phyloP scores from a whole-genome alignment of 1,140 invertebrate species.

The Drosophila ercepeae region DNA sequence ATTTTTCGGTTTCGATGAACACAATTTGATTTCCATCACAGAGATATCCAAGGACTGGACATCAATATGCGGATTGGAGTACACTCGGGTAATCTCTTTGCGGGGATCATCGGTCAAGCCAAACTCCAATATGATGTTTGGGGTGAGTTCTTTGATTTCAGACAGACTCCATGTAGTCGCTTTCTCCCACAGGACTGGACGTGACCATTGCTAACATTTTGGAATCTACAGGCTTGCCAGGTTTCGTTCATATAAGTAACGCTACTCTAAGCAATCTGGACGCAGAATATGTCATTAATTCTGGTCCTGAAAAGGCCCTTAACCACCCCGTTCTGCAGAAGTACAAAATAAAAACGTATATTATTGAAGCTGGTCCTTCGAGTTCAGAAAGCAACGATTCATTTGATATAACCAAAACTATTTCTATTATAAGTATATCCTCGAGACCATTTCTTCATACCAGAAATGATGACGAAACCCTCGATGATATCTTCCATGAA shows the following conservation, averaged over 20 bases:
- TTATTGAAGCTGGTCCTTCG: constrained; percentile 84
- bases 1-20: too few relatives aligned
- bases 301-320: constrained; percentile 86
- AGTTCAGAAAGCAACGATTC: not conserved
- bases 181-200: constrained; percentile 85
- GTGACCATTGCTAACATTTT: constrained; percentile 97
- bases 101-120: constrained; percentile 94
- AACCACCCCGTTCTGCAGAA: constrained; percentile 88
- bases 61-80: constrained; percentile 99
- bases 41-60: constrained; percentile 89
- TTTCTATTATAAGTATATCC: not conserved
- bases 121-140: constrained; percentile 99
- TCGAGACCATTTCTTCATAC: not conserved
- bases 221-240: constrained; percentile 95
- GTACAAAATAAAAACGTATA: constrained; percentile 89
- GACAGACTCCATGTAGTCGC: not conserved
- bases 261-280: constrained; percentile 89
- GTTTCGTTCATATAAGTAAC: constrained; percentile 93
- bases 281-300: constrained; percentile 80
- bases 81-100: constrained; percentile 95
- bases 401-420: too few relatives aligned
- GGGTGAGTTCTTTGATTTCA: constrained; percentile 85
- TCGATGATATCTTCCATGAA: not conserved
- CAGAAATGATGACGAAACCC: not conserved
- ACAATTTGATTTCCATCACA: constrained; percentile 47